These are phyloP conservation scores for Slavum lentiscoides DNA, from an alignment of 2,888 invertebrate species.

Conservation along the genomic window DNA sequence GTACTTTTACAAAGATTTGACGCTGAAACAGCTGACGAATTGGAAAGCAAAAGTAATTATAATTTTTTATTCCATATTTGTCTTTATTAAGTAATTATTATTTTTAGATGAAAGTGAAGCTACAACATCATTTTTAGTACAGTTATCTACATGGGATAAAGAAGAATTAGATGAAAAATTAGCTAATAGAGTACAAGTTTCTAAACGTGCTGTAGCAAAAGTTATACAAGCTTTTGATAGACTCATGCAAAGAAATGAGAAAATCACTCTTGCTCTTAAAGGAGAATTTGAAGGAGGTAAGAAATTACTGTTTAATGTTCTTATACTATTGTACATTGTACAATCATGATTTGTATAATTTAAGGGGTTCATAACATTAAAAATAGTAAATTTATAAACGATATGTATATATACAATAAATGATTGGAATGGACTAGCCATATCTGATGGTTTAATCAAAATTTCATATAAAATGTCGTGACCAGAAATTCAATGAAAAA, in stretches of 20 bases:
- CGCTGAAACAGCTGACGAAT: slow-evolving; percentile 95
- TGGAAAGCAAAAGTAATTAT: slow-evolving; percentile 84
- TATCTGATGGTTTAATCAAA: too few species aligned
- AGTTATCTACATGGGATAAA: slow-evolving; percentile 96
- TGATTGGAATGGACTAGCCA: too few species aligned
- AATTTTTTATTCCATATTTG: neutral
- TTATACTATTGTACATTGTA: neutral
- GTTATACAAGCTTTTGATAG: slow-evolving; percentile 95
- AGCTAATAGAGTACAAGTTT: slow-evolving; percentile 93
- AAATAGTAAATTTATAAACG: neutral
- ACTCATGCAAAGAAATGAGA: slow-evolving; percentile 92
- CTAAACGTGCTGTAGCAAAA: slow-evolving; percentile 94
- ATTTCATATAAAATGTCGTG: too few species aligned
- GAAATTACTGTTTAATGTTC: slow-evolving; percentile 45
- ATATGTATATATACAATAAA: too few species aligned
- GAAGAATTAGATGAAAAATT: slow-evolving; percentile 95
- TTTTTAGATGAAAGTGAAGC: slow-evolving; percentile 89
- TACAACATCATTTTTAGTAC: slow-evolving; percentile 92
- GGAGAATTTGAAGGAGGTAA: slow-evolving; percentile 75
- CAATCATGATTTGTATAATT: neutral
- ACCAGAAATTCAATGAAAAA: too few species aligned
- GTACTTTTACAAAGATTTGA: slow-evolving; percentile 93
- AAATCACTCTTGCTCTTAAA: slow-evolving; percentile 85
- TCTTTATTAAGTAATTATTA: neutral
- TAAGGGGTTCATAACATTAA: neutral